Percentiles rank a stretch among this genome's conserved stretches.
Conservation (phyloP, 2,888 invertebrate genomes). For the Drosophila helvetica region DNA sequence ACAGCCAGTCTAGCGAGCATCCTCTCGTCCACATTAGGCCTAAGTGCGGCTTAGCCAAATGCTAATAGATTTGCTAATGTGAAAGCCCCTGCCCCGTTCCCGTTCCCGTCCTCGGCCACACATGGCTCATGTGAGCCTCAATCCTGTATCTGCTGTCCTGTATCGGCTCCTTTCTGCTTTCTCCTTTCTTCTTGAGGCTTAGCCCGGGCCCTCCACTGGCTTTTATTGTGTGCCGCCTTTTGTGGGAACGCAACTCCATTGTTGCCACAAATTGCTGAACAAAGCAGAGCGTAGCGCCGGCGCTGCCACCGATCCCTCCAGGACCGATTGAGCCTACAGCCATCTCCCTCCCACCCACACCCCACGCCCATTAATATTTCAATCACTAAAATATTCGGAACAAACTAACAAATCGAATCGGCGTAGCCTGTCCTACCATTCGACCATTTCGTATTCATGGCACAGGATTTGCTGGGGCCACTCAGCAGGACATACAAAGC, state of each 20-base stretch:
- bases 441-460: slow-evolving; percentile 30
- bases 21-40: slow-evolving; percentile 46
- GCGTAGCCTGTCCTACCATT: neutral
- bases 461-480: slow-evolving; percentile 19
- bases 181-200: slow-evolving; percentile 23
- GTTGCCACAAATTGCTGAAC: slow-evolving; percentile 64
- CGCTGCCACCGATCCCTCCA: slow-evolving; percentile 51
- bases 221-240: slow-evolving; percentile 67
- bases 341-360: neutral
- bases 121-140: slow-evolving; percentile 2
- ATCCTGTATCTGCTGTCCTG: no score
- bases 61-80: slow-evolving; percentile 69
- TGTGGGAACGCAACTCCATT: slow-evolving; percentile 43
- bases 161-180: no score
- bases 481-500: neutral
- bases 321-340: neutral
- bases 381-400: slow-evolving; percentile 50
- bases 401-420: slow-evolving; percentile 46
- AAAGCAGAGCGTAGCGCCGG: slow-evolving; percentile 69
- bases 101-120: no score
- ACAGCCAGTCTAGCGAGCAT: slow-evolving; percentile 59
- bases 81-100: no score
- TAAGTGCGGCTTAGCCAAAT: slow-evolving; percentile 73
- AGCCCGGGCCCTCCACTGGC: slow-evolving; percentile 52
- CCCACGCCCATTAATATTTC: slow-evolving; percentile 49